phyloP scores from a whole-genome alignment of 2,888 invertebrate genomes.

The Monopis laevigella region DNA sequence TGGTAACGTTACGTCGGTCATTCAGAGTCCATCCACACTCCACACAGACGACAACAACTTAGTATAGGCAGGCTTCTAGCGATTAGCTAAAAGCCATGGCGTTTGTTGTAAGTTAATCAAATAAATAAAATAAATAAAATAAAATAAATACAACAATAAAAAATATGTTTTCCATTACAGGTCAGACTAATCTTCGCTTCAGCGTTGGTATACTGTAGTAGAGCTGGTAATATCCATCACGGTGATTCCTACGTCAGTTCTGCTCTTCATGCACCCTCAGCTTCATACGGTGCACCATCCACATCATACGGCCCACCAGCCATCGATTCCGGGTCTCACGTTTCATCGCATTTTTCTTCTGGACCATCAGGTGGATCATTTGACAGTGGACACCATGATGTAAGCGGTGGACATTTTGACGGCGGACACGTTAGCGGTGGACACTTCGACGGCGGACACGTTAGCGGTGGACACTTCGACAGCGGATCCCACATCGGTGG shows the following conservation, averaged over 20 bases:
- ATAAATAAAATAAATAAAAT: conserved; percentile 3
- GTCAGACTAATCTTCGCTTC: conserved; percentile 43
- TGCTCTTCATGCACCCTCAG: conserved; percentile 43
- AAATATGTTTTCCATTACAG: conserved; percentile 35
- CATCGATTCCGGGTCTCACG: conserved; percentile 20
- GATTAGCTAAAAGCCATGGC: conserved; percentile 66
- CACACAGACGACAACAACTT: conserved; percentile 50
- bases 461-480: background rate
- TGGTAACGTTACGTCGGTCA: conserved; percentile 36
- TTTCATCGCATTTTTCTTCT: background rate
- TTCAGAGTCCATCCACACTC: conserved; percentile 49
- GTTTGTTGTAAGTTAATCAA: conserved; percentile 51
- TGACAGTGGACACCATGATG: too few species aligned
- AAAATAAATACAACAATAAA: conserved; percentile 10
- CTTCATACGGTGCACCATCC: conserved; percentile 45
- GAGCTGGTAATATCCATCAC: conserved; percentile 36
- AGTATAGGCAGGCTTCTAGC: conserved; percentile 49
- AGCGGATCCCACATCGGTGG: conserved; percentile 1
- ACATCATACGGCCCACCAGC: conserved; percentile 35
- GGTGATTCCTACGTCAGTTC: conserved; percentile 44
- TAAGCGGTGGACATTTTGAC: background rate
- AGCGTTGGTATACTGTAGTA: conserved; percentile 40
- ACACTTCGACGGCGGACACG: background rate
- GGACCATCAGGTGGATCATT: background rate
- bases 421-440: conserved; percentile 4